Conservation (phyloP, 2,113 vertebrate species). For the Tautogolabrus adspersus region DNA sequence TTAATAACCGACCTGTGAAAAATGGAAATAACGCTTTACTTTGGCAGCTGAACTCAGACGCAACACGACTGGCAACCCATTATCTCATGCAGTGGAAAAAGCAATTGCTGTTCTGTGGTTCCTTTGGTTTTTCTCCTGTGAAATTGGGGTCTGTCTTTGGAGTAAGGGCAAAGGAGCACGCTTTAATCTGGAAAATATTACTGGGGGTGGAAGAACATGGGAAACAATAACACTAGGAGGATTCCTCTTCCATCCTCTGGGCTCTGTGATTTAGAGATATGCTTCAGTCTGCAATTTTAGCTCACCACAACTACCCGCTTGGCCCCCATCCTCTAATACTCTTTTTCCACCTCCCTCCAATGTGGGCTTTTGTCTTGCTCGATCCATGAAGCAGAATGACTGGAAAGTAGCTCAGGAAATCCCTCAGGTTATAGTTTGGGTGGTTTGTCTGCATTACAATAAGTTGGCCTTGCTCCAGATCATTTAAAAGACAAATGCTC, state of each 20-base stretch:
- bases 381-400: slow-evolving; percentile 19
- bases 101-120: slow-evolving; percentile 54
- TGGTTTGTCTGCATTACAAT: neutral
- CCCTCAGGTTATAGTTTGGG: slow-evolving; percentile 44
- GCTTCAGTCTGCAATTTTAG: slow-evolving; percentile 70
- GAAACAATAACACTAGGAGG: slow-evolving; percentile 78
- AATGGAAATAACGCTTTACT: slow-evolving; percentile 26
- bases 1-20: slow-evolving; percentile 19
- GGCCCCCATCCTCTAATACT: slow-evolving; percentile 51
- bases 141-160: slow-evolving; percentile 65
- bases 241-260: slow-evolving; percentile 74
- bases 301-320: slow-evolving; percentile 65
- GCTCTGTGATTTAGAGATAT: slow-evolving; percentile 66
- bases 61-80: slow-evolving; percentile 35
- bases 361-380: slow-evolving; percentile 51
- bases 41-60: slow-evolving; percentile 32
- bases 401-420: slow-evolving; percentile 30
- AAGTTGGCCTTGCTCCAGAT: slow-evolving; percentile 20
- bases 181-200: slow-evolving; percentile 81
- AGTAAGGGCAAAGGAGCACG: slow-evolving; percentile 46
- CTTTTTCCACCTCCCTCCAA: slow-evolving; percentile 69
- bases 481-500: slow-evolving; percentile 47
- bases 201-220: slow-evolving; percentile 77
- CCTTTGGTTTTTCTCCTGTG: slow-evolving; percentile 68
- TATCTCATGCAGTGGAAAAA: slow-evolving; percentile 74